phyloP scores from a whole-genome alignment of 2,797 vertebrate species.

The Diplodus puntazzo region DNA sequence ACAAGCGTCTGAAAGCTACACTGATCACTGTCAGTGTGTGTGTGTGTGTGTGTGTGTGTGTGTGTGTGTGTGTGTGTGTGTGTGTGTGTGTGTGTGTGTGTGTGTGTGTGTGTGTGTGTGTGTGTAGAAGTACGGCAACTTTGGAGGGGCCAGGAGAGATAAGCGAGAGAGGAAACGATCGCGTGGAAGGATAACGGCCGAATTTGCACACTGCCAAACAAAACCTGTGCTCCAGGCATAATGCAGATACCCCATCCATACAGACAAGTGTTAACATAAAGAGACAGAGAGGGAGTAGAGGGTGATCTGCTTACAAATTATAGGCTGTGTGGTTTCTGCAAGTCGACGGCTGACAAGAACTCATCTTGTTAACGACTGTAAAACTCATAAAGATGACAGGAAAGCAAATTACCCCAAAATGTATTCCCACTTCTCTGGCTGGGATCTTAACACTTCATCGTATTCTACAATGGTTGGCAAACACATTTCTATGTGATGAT shows the following conservation, averaged over 20 bases:
- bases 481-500: conserved; percentile 16
- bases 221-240: conserved; percentile 78
- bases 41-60: conserved; percentile 52
- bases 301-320: conserved; percentile 72
- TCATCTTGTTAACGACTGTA: conserved; percentile 45
- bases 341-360: conserved; percentile 51
- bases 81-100: no score
- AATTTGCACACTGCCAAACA: conserved; percentile 83
- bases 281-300: conserved; percentile 45
- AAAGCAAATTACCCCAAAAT: conserved; percentile 27
- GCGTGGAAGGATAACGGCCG: conserved; percentile 78
- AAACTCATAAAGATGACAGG: conserved; percentile 34
- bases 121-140: conserved; percentile 65
- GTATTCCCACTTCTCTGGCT: conserved; percentile 23
- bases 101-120: conserved; percentile 43
- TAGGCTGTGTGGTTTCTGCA: conserved; percentile 50
- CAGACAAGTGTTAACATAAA: conserved; percentile 77
- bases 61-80: no score
- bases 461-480: neutral
- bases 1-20: conserved; percentile 84
- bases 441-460: neutral
- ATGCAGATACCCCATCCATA: conserved; percentile 73
- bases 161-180: conserved; percentile 80
- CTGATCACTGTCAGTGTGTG: conserved; percentile 83
- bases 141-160: conserved; percentile 81